Evolutionary conservation across 2,797 vertebrate species (phyloP), one percentile per base, ranked within the genome.

Genomic region (Buphagus erythrorhynchus): DNA sequence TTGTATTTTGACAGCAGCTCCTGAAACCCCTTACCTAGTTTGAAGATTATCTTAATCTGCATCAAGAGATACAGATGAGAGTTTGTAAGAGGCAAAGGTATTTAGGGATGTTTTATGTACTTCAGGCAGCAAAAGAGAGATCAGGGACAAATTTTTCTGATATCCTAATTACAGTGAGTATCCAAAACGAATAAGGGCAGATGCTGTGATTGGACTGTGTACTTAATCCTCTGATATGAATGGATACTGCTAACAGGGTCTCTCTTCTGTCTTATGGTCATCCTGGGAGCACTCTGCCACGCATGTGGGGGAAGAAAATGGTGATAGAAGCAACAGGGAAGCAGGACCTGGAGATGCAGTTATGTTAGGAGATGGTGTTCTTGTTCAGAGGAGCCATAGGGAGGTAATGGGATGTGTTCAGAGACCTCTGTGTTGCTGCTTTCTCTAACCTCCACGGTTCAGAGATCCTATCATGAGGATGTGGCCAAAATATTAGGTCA

Each of bases 1-100:
- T 33, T 33, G 22, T 84, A 35, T 90, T 96, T 92, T 82, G 74
- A 71, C 65, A 80, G 36, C 4, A 14, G 42, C 35, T 92, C 94
- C 55, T 52, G 45, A 88, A 88, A 45, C 14, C 5, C 21, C 11
- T 29, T 69, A 76, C 86, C 62, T 92, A 57, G 46, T 68, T 14
- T 0, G 5, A 40, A 54, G 79, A 75, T 65, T 88, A 52, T 51
- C 42, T 86, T 93, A 75, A 89, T 95, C 76, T 91, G 76, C 59
- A 65, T 85, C 67, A 87, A 93, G 81, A 86, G 35, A 46, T 43
- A 42, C 18, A 45, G 58, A 29, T 65, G 19, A 28, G 43, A 74
- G n/a, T 65, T 71, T 82, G 10, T 61, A 90, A 83, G 67, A 88
- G 57, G n/a, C 63, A 33, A 57, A 83, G 59, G 28, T 35, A 35